Evolutionary conservation across 2,113 vertebrate genomes (phyloP), one percentile per base, ranked within the genome.

Genomic region (Lota lota): DNA sequence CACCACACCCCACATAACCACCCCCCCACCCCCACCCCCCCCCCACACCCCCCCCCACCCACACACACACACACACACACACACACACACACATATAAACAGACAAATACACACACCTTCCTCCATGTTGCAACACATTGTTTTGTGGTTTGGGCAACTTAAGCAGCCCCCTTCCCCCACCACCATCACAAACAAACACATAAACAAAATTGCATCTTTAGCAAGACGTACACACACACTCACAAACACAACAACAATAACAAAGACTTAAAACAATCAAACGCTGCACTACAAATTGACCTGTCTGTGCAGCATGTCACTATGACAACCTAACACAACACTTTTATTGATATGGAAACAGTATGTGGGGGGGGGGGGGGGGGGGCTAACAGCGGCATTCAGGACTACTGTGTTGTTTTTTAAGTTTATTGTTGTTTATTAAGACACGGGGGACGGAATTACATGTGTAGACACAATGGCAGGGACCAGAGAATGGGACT

Each of bases 181-280:
- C 61, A 47, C 61, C 40, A 65, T 51, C 54, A 22, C 19, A 61
- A 61, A 22, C 57, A 61, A 61, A 56, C 68, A 64, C 61, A 47
- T 47, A 6, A 47, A 47, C 40, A 47, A 47, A 14, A 47, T 7
- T 11, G 6, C 40, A 47, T 47, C 40, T 0, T 47, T 47, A 40
- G 36, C 7, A 47, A 47, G 8, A 11, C 40, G 68, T 58, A 72
- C 69, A 63, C 59, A 8, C 10, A 67, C 47, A 58, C 53, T 90
- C 89, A 90, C 91, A 53, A 24, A 70, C 70, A 54, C 22, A 63
- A 60, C 57, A 56, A 56, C 60, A 57, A 65, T 33, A 40, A 61
- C 19, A 61, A 61, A 61, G 33, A 24, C 8, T 14, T 11, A 22
- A 24, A 66, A 64, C 61, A 33, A 73, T 36, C 22, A 40, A 90